phyloP scores from a whole-genome alignment of 2,797 vertebrate species.

The Crenichthys baileyi region DNA sequence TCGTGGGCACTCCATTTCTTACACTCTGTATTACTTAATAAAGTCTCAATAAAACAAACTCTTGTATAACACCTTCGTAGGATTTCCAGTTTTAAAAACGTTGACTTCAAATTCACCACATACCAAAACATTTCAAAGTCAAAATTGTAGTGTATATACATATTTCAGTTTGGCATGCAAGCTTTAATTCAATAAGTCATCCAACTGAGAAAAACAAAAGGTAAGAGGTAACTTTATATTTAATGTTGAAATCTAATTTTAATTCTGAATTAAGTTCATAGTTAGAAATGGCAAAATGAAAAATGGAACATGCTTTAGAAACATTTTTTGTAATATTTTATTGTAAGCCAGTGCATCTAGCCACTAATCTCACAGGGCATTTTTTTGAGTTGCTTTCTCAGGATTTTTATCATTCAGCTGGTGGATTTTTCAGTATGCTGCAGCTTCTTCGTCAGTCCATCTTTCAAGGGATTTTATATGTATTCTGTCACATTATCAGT shows the following conservation, averaged over 20 bases:
- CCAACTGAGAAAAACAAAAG: slow-evolving; percentile 20
- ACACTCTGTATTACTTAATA: slow-evolving; percentile 74
- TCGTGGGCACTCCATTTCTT: slow-evolving; percentile 48
- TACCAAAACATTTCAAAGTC: slow-evolving; percentile 18
- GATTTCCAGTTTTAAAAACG: slow-evolving; percentile 28
- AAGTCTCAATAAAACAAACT: slow-evolving; percentile 77
- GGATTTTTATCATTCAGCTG: slow-evolving; percentile 23
- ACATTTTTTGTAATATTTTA: slow-evolving; percentile 24
- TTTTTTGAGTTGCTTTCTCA: slow-evolving; percentile 26
- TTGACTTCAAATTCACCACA: background rate
- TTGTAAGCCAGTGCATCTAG: slow-evolving; percentile 2
- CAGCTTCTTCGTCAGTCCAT: slow-evolving; percentile 30
- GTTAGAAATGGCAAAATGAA: slow-evolving; percentile 21
- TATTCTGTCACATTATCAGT: slow-evolving; percentile 43
- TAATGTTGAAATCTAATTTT: slow-evolving; percentile 1
- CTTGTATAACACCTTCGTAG: slow-evolving; percentile 48
- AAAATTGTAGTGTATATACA: background rate
- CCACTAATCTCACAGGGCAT: slow-evolving; percentile 16
- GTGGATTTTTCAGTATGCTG: slow-evolving; percentile 34
- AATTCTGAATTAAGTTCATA: background rate
- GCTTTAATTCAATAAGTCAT: slow-evolving; percentile 15
- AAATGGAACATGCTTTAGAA: slow-evolving; percentile 15
- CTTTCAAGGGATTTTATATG: slow-evolving; percentile 34
- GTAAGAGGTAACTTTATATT: slow-evolving; percentile 1
- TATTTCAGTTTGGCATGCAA: slow-evolving; percentile 3